Base-by-base conservation (phyloP, 2,797 vertebrate species). In the Gymnodraco acuticeps region DNA sequence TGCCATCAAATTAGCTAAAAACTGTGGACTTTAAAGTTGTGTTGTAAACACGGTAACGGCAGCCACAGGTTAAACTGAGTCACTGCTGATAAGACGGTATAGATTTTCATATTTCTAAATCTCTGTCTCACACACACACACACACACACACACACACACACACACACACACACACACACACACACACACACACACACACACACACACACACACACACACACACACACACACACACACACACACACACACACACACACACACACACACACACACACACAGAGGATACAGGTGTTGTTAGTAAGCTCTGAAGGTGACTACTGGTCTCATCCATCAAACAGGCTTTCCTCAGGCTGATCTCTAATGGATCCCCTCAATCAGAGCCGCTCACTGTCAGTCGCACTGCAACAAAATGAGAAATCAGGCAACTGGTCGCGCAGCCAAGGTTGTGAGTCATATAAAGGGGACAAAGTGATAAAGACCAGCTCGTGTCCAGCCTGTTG, bases 271-370 rank as follows among this genome's bases (percentile, higher is more conserved):
- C 27, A 27, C 27, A 97, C 96, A 96, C 95, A 96, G 96, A 98
- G 97, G 97, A 97, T 98, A 98, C 96, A 97, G 96, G 96, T 97
- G 95, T 97, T 96, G 96, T 96, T 93, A 95, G 95, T 93, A 93
- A 95, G 95, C 96, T 96, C 95, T 97, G 96, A 98, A 98, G 97
- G 97, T 98, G 97, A 98, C 97, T 97, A 96, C 94, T 95, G 91
- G 92, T 95, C 96, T 96, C 97, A 98, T 98, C 97, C 97, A 98
- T 98, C 97, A 98, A 95, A 96, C 95, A 93, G 94, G 95, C 96
- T 96, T 97, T 96, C 96, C 96, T 96, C 96, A 93, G 96, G 95
- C 96, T 97, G 95, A 97, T 97, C 96, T 96, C 95, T 98, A 97
- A 98, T 98, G 96, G 96, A 96, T 95, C 95, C 96, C 96, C 97